A percentile compares a stretch with the other conserved stretches of the same genome.
phyloP scores from a whole-genome alignment of 2,797 vertebrate genomes.

The Anisognathus igniventris region DNA sequence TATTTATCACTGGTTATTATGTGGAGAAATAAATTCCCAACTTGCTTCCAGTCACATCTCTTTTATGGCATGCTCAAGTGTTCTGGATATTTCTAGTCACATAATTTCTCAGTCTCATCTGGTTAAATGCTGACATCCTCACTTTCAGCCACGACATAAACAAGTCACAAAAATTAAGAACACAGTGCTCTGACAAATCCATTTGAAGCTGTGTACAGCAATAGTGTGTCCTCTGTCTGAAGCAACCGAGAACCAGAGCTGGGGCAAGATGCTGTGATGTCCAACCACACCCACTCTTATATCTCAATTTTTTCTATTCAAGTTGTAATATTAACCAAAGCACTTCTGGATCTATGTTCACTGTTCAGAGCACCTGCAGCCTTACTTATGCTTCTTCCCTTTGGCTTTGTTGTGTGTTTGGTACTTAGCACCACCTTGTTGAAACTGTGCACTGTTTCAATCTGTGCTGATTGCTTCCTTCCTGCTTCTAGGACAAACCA shows the following conservation, averaged over 20 bases:
- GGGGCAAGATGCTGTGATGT: background rate
- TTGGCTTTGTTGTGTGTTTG: background rate
- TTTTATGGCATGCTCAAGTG: background rate
- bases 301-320: background rate
- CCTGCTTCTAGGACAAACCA: background rate
- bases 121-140: conserved; percentile 24
- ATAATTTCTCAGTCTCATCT: conserved; percentile 23
- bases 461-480: background rate
- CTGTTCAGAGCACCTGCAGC: background rate
- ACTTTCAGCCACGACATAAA: background rate
- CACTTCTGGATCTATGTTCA: background rate
- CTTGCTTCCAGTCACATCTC: background rate
- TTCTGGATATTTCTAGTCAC: conserved; percentile 15
- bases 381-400: background rate
- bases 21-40: background rate
- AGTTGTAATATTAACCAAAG: background rate
- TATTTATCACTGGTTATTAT: background rate
- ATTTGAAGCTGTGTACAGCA: background rate
- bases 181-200: background rate
- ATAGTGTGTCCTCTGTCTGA: background rate
- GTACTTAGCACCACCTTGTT: background rate
- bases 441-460: background rate
- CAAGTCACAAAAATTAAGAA: conserved; percentile 13
- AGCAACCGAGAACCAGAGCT: background rate
- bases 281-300: background rate